Conservation (phyloP, 2,113 vertebrate species). For the Piaya cayana region DNA sequence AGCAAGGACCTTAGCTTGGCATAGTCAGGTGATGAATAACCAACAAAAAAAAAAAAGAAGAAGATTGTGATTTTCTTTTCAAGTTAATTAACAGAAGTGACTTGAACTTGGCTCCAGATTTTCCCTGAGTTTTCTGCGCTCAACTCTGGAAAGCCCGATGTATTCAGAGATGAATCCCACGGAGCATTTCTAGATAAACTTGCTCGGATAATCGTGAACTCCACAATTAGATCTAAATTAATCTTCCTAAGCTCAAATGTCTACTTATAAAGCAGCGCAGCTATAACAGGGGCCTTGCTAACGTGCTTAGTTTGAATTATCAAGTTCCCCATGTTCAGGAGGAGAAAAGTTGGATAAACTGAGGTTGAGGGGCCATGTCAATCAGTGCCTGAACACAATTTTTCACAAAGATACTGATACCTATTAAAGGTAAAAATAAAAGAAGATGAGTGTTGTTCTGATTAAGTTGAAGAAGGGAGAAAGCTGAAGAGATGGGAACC, state of each 20-base stretch:
- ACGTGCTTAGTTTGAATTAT: background rate
- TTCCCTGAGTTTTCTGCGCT: background rate
- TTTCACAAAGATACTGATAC: background rate
- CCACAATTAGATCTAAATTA: background rate
- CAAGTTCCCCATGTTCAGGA: background rate
- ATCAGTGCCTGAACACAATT: fast-evolving
- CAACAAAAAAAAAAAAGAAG: background rate
- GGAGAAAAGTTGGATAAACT: background rate
- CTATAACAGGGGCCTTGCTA: background rate
- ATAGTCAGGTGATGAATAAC: conserved; percentile 12
- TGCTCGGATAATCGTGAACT: background rate
- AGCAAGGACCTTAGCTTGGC: background rate
- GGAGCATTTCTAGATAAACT: background rate
- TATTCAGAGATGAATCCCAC: background rate
- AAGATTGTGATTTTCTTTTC: background rate
- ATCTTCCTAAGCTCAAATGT: background rate
- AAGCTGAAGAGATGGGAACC: background rate
- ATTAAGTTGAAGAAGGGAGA: background rate
- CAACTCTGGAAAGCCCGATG: background rate
- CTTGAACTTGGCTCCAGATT: background rate
- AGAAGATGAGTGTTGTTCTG: background rate
- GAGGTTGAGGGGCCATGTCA: background rate
- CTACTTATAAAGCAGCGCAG: background rate
- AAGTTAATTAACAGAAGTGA: background rate
- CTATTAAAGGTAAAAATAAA: too few species aligned